Evolutionary conservation across 2,797 vertebrate genomes (phyloP).

Genomic region (Pelodytes ibericus): DNA sequence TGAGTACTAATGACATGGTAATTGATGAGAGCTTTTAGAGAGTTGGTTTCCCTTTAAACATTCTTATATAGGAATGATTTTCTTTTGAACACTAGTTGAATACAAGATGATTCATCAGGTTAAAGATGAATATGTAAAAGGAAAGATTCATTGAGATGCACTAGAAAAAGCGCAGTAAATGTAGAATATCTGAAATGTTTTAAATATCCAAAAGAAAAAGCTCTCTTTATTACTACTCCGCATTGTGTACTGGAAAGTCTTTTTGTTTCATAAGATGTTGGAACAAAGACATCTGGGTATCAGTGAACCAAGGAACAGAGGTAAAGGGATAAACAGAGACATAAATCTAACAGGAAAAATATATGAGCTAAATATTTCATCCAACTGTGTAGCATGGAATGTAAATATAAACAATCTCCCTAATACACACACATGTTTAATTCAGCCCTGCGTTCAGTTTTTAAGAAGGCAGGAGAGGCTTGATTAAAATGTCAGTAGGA

Average conservation of each 20-base stretch:
- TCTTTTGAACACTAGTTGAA: too few relatives aligned
- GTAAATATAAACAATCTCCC: constrained; percentile 35
- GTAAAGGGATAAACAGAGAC: constrained; percentile 16
- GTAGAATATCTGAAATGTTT: too few relatives aligned
- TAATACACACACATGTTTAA: constrained; percentile 59
- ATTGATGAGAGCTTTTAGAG: too few relatives aligned
- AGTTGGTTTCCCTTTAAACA: too few relatives aligned
- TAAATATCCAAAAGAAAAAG: too few relatives aligned
- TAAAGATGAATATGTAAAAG: too few relatives aligned
- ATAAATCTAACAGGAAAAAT: constrained; percentile 33
- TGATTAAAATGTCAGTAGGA: constrained; percentile 63
- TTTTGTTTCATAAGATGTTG: not conserved
- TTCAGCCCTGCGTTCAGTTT: constrained; percentile 62
- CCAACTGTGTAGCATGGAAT: constrained; percentile 32
- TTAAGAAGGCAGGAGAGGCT: constrained; percentile 56
- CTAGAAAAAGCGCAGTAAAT: too few relatives aligned
- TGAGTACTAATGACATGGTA: too few relatives aligned
- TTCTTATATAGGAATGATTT: too few relatives aligned
- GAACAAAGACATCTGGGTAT: not conserved
- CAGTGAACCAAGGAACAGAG: not conserved
- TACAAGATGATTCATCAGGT: too few relatives aligned
- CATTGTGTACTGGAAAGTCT: constrained; percentile 12
- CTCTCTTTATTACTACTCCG: not conserved
- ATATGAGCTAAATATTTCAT: constrained; percentile 60
- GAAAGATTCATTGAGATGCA: too few relatives aligned